A percentile compares a stretch with the other conserved stretches of the same genome.
Conservation (phyloP, 2,888 invertebrate species). For the Lepas anatifera region DNA sequence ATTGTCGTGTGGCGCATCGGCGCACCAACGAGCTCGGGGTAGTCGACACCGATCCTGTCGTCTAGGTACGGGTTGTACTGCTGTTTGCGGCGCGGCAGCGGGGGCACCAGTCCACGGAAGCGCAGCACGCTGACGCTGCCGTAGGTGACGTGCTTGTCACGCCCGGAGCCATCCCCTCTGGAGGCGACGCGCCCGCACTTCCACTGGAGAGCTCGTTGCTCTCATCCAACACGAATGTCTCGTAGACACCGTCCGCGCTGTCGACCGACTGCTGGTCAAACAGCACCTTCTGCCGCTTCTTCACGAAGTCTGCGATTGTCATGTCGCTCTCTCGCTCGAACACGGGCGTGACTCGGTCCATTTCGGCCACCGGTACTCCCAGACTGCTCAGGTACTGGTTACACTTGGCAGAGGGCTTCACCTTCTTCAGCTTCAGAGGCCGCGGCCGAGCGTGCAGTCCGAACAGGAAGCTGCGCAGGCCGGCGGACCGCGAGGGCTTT, state of each 20-base stretch:
- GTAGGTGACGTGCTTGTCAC: background rate
- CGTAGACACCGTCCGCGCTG: slow-evolving; percentile 18
- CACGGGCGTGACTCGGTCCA: slow-evolving; percentile 22
- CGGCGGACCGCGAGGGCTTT: background rate
- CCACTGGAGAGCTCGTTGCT: background rate
- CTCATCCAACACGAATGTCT: slow-evolving; percentile 18
- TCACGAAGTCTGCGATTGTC: slow-evolving; percentile 21
- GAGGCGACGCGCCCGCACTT: background rate
- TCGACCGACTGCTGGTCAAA: slow-evolving; percentile 15
- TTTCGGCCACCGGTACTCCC: background rate
- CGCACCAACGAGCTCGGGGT: slow-evolving; percentile 22
- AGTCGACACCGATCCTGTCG: slow-evolving; percentile 22
- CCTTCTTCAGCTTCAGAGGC: background rate
- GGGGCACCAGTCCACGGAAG: background rate
- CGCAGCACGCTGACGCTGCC: background rate
- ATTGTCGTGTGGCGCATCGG: background rate
- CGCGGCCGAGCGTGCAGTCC: background rate
- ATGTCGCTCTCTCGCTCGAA: slow-evolving; percentile 22
- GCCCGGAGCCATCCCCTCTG: background rate
- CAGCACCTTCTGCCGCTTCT: slow-evolving; percentile 22
- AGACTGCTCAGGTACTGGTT: background rate
- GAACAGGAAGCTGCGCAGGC: background rate
- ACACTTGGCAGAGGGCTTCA: background rate
- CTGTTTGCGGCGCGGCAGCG: background rate
- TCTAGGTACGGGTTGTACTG: slow-evolving; percentile 23